Conservation (phyloP, 2,888 invertebrate genomes). For the Phengaris alcon region DNA sequence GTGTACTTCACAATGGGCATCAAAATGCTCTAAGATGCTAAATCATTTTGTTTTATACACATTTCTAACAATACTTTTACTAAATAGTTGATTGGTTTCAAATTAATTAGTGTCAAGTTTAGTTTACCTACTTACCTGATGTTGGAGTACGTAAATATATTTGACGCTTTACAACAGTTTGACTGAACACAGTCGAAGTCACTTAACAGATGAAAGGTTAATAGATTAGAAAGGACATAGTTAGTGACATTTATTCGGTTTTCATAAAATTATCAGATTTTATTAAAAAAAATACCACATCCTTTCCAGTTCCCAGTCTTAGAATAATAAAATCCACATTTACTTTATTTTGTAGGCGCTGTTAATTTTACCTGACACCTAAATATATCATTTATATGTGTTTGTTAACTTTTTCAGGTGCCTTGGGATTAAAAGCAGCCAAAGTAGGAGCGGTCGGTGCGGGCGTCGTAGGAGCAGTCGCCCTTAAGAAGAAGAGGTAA, state of each 20-base stretch:
- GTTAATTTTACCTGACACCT: no score
- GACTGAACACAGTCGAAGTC: not conserved
- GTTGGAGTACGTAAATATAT: not conserved
- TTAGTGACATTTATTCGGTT: not conserved
- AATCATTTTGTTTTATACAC: not conserved
- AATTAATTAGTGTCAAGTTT: not conserved
- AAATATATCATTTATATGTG: not conserved
- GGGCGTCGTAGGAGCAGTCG: constrained; percentile 61
- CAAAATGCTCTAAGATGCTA: no score
- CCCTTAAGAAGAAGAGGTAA: constrained; percentile 52
- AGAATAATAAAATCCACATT: no score
- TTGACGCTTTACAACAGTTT: not conserved
- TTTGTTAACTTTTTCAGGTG: constrained; percentile 38
- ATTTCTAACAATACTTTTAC: not conserved
- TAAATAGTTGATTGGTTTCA: not conserved
- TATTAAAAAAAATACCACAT: no score
- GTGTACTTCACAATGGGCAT: no score
- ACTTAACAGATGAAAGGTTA: not conserved
- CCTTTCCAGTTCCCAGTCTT: no score
- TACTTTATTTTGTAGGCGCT: no score
- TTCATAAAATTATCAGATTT: no score
- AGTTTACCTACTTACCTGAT: not conserved
- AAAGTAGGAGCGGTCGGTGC: constrained; percentile 65
- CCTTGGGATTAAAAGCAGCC: constrained; percentile 63
- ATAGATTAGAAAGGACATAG: not conserved